Percentiles rank a stretch among this genome's conserved stretches.
Evolutionary conservation across 1,140 invertebrate genomes (phyloP).

Genomic region (Trypoxylus dichotomus): DNA sequence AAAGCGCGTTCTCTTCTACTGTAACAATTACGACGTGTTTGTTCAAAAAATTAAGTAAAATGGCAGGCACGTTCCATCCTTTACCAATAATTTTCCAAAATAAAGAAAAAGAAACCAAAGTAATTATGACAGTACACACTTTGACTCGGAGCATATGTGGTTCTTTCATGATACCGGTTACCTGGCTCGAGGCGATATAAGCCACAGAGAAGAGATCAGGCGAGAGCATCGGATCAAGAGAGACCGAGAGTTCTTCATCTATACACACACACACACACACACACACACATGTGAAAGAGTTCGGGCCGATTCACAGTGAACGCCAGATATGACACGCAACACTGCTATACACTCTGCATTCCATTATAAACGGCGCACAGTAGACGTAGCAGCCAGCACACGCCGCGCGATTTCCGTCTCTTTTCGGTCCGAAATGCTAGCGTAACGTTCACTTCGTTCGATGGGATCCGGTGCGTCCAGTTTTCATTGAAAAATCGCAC

Average conservation of each 20-base stretch:
- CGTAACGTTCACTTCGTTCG: background rate
- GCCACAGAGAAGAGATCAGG: constrained; percentile 16
- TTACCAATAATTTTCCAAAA: background rate
- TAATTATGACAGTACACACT: constrained; percentile 20
- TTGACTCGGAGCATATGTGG: constrained; percentile 15
- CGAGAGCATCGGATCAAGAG: background rate
- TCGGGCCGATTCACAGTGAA: background rate
- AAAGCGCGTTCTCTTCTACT: too few relatives aligned
- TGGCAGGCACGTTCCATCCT: background rate
- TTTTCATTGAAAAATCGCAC: constrained; percentile 22
- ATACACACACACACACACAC: background rate
- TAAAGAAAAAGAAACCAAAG: background rate
- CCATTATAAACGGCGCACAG: constrained; percentile 9
- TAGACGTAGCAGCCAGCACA: background rate
- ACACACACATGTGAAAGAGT: background rate
- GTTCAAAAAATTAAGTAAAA: background rate
- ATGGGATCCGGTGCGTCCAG: constrained; percentile 12
- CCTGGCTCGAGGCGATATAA: constrained; percentile 5
- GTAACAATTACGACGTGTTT: background rate
- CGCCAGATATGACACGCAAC: constrained; percentile 22
- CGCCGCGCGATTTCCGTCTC: constrained; percentile 13
- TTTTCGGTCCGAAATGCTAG: background rate
- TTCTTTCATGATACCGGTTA: constrained; percentile 25
- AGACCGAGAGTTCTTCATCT: constrained; percentile 18
- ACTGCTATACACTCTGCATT: constrained; percentile 16